A percentile compares a stretch with the other conserved stretches of the same genome.
These are phyloP conservation scores for Eurytoma adleriae DNA, from an alignment of 2,888 invertebrate genomes.

Conservation along the genomic window DNA sequence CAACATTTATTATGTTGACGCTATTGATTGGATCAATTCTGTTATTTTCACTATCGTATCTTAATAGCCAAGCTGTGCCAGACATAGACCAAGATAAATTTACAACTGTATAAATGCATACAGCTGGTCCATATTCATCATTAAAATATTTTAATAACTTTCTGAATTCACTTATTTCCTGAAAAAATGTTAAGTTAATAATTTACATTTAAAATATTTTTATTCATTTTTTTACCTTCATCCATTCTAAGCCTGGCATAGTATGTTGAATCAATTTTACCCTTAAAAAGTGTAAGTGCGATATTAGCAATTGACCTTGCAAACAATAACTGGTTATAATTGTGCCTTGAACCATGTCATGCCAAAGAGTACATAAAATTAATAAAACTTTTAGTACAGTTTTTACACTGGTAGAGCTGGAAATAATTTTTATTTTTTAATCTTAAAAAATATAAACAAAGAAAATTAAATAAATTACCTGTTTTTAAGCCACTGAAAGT, in stretches of 20 bases:
- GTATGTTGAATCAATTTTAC: slow-evolving; percentile 85
- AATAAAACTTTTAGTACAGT: slow-evolving; percentile 80
- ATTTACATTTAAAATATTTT: background rate
- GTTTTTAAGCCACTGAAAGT: slow-evolving; percentile 82
- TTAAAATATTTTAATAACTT: slow-evolving; percentile 88
- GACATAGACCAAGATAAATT: slow-evolving; percentile 86
- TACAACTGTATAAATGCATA: slow-evolving; percentile 86
- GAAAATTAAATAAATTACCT: slow-evolving; percentile 74
- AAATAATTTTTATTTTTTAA: slow-evolving; percentile 28
- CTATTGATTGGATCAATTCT: slow-evolving; percentile 80
- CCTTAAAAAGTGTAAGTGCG: slow-evolving; percentile 84
- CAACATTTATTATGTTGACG: slow-evolving; percentile 80
- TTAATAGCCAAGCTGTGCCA: slow-evolving; percentile 83
- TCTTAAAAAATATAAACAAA: slow-evolving; percentile 5
- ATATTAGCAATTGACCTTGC: slow-evolving; percentile 86
- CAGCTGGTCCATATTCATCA: slow-evolving; percentile 85
- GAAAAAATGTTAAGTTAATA: slow-evolving; percentile 61
- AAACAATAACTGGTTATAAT: slow-evolving; percentile 89
- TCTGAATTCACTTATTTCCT: slow-evolving; percentile 89
- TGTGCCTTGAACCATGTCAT: slow-evolving; percentile 90
- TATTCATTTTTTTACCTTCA: slow-evolving; percentile 79
- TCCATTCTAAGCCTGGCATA: slow-evolving; percentile 86
- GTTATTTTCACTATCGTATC: slow-evolving; percentile 79
- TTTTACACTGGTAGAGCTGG: slow-evolving; percentile 78
- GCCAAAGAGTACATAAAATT: slow-evolving; percentile 84